These are phyloP conservation scores for Prunella himalayana DNA, from an alignment of 2,113 vertebrate genomes.

Conservation along the genomic window DNA sequence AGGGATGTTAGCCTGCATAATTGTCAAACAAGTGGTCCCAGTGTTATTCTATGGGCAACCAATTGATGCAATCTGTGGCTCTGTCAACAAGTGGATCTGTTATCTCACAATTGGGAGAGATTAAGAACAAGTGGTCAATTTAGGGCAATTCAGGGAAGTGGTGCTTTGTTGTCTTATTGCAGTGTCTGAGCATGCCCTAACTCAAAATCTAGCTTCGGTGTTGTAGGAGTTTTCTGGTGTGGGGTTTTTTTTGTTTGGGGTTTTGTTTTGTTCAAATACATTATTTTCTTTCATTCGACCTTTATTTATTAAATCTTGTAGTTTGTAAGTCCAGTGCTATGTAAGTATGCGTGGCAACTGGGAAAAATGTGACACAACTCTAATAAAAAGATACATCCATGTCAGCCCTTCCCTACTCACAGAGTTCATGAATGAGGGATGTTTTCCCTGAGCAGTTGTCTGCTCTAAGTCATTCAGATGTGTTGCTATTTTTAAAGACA, in stretches of 20 bases:
- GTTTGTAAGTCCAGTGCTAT: neutral
- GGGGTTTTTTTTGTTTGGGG: neutral
- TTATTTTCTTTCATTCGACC: neutral
- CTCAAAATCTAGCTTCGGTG: neutral
- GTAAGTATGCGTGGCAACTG: accelerated
- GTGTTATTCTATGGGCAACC: neutral
- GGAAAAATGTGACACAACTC: neutral
- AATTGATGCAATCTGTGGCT: neutral
- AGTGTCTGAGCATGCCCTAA: neutral
- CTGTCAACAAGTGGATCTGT: neutral
- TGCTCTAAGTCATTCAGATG: neutral
- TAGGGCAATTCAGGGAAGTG: neutral
- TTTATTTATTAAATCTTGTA: neutral
- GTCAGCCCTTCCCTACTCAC: neutral
- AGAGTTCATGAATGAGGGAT: neutral
- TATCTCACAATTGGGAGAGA: neutral
- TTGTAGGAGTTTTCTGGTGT: neutral
- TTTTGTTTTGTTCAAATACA: neutral
- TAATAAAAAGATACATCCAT: neutral
- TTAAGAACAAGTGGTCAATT: slow-evolving; percentile 23
- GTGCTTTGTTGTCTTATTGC: neutral
- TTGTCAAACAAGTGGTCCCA: neutral
- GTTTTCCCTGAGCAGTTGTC: neutral
- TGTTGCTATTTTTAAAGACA: slow-evolving; percentile 26
- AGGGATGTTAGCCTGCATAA: neutral